These are phyloP conservation scores for Setipinna tenuifilis DNA, from an alignment of 2,797 vertebrate genomes.

Conservation along the genomic window DNA sequence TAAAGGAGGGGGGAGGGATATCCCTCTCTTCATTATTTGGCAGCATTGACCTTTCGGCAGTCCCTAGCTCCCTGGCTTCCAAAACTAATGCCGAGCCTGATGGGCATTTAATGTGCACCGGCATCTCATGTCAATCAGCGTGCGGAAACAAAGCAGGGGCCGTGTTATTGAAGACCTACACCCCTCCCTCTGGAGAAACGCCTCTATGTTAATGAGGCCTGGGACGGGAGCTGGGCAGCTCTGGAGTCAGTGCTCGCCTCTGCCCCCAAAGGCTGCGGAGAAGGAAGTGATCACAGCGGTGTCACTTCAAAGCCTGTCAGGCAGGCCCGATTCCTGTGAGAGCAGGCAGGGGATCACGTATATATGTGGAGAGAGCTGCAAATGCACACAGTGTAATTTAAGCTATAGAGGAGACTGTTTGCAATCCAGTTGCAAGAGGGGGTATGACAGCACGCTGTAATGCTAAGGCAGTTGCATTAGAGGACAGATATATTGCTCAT, in stretches of 20 bases:
- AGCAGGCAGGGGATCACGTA: slow-evolving; percentile 20
- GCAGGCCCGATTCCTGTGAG: slow-evolving; percentile 47
- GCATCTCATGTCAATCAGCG: slow-evolving; percentile 75
- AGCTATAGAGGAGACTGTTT: not conserved
- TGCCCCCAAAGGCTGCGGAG: slow-evolving; percentile 49
- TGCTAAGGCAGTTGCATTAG: not conserved
- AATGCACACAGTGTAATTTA: not conserved
- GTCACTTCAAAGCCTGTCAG: slow-evolving; percentile 40
- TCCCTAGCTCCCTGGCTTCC: slow-evolving; percentile 61
- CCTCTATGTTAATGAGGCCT: slow-evolving; percentile 73
- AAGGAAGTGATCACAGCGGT: slow-evolving; percentile 33
- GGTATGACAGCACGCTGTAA: not conserved
- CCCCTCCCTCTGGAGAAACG: slow-evolving; percentile 2
- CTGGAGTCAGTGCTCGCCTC: slow-evolving; percentile 57
- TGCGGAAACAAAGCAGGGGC: slow-evolving; percentile 71
- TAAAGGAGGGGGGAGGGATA: slow-evolving; percentile 29
- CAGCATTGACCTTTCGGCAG: slow-evolving; percentile 69
- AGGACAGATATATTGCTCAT: not conserved
- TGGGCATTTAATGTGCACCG: slow-evolving; percentile 75
- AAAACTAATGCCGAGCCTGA: slow-evolving; percentile 72
- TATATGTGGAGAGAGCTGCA: not conserved
- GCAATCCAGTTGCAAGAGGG: not conserved
- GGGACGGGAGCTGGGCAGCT: slow-evolving; percentile 45
- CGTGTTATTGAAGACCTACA: slow-evolving; percentile 66
- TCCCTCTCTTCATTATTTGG: slow-evolving; percentile 69